Conservation (phyloP, 2,888 invertebrate species). For the Pristionchus arcanus region DNA sequence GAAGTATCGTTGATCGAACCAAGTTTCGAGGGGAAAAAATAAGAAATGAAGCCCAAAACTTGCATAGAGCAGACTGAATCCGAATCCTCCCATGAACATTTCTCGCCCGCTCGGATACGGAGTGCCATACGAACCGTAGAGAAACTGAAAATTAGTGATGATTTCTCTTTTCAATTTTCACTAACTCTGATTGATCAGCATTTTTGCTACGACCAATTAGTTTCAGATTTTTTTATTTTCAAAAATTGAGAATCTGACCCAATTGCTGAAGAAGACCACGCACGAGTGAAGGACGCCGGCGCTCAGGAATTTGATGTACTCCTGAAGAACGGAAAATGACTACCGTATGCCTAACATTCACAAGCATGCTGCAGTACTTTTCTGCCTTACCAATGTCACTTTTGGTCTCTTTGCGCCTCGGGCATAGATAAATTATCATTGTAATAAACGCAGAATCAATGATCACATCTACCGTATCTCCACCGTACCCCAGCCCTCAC, state of each 20-base stretch:
- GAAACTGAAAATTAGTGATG: not conserved
- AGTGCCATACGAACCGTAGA: not conserved
- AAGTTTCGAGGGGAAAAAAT: not conserved
- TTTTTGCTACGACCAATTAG: too few species aligned
- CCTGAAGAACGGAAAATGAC: constrained; percentile 32
- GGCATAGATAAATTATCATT: too few species aligned
- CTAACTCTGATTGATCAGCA: too few species aligned
- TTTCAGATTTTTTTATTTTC: not conserved
- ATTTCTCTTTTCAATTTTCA: not conserved
- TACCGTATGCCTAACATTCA: not conserved
- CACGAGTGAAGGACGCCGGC: constrained; percentile 51
- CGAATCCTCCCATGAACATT: constrained; percentile 8
- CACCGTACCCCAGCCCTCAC: constrained; percentile 20
- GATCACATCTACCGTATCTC: not conserved
- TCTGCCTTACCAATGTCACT: too few species aligned
- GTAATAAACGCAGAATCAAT: too few species aligned
- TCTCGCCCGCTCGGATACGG: not conserved
- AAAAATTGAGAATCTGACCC: not conserved
- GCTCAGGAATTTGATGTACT: constrained; percentile 41
- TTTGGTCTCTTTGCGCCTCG: too few species aligned
- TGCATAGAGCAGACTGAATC: constrained; percentile 43
- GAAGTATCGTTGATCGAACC: too few species aligned
- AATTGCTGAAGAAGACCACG: constrained; percentile 53
- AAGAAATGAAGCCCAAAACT: not conserved
- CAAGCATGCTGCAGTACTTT: too few species aligned